These are phyloP conservation scores for Zaprionus bogoriensis DNA, from an alignment of 2,888 invertebrate species.

Conservation along the genomic window DNA sequence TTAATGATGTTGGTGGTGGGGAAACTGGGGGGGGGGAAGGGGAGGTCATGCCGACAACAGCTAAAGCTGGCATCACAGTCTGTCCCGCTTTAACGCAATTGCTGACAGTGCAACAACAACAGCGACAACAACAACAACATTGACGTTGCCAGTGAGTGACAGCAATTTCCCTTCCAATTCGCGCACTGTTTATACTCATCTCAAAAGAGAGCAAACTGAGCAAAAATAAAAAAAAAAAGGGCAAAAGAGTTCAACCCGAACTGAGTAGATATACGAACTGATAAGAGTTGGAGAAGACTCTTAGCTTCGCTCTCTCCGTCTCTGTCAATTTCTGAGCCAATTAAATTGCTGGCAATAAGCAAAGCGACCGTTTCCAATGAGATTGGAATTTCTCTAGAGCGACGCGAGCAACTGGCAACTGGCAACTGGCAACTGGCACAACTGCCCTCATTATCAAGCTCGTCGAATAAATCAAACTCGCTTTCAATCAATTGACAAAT, in stretches of 20 bases:
- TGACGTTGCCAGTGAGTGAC: conserved; percentile 59
- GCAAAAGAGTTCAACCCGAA: conserved; percentile 38
- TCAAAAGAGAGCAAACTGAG: conserved; percentile 33
- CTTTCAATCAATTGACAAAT: conserved; percentile 75
- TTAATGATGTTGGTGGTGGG: conserved; percentile 53
- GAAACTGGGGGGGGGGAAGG: background rate
- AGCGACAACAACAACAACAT: conserved; percentile 2
- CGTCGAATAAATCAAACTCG: conserved; percentile 58
- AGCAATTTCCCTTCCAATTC: conserved; percentile 73
- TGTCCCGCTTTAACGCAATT: conserved; percentile 57
- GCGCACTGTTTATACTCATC: conserved; percentile 70
- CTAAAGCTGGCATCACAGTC: conserved; percentile 13
- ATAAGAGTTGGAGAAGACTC: conserved; percentile 10
- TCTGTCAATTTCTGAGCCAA: background rate
- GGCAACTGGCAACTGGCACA: background rate
- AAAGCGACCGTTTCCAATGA: background rate
- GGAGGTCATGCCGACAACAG: conserved; percentile 17
- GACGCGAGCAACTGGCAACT: too few relatives aligned
- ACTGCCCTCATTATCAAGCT: conserved; percentile 36
- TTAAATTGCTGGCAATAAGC: background rate
- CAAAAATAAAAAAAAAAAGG: too few relatives aligned
- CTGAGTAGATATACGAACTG: background rate
- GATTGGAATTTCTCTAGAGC: background rate
- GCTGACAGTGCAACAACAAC: conserved; percentile 45
- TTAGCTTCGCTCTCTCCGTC: background rate